Evolutionary conservation across 2,888 invertebrate genomes (phyloP).

Genomic region (Torymus auratus): DNA sequence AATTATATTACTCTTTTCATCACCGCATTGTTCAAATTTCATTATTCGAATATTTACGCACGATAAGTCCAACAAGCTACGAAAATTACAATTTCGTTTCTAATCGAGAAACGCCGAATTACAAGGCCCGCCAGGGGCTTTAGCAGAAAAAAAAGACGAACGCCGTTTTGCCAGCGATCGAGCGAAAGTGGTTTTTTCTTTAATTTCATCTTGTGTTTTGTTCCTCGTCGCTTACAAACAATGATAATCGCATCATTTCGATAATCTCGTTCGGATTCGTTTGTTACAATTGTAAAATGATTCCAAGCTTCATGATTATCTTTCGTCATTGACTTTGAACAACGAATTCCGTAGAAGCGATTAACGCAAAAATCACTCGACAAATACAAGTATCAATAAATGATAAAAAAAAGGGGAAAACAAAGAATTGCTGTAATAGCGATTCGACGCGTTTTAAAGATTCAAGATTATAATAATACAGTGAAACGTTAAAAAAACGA

Average conservation of each 20-base stretch:
- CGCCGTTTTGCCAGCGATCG: slow-evolving; percentile 42
- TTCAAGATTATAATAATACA: slow-evolving; percentile 36
- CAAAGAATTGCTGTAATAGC: slow-evolving; percentile 14
- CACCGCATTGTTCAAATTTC: slow-evolving; percentile 15
- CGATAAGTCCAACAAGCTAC: slow-evolving; percentile 39
- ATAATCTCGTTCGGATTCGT: slow-evolving; percentile 35
- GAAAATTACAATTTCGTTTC: slow-evolving; percentile 57
- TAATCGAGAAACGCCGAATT: slow-evolving; percentile 46
- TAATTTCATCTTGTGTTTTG: slow-evolving; percentile 33
- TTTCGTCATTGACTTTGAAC: slow-evolving; percentile 30
- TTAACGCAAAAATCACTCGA: slow-evolving; percentile 29
- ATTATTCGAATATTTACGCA: slow-evolving; percentile 24
- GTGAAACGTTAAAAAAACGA: slow-evolving; percentile 48
- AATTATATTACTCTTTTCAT: background rate
- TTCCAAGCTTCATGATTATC: slow-evolving; percentile 37
- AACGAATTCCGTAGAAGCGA: slow-evolving; percentile 39
- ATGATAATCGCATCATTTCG: slow-evolving; percentile 40
- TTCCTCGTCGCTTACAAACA: slow-evolving; percentile 46
- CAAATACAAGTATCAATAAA: slow-evolving; percentile 38
- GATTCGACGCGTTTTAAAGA: slow-evolving; percentile 26
- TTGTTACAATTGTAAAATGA: slow-evolving; percentile 45
- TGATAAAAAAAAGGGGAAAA: slow-evolving; percentile 39
- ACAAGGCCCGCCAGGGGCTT: slow-evolving; percentile 54
- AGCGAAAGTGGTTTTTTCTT: slow-evolving; percentile 24
- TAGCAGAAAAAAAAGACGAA: slow-evolving; percentile 37